Evolutionary conservation across 2,888 invertebrate genomes (phyloP), one percentile per base, ranked within the genome.

Genomic region (Marasmarcha lunaedactyla): DNA sequence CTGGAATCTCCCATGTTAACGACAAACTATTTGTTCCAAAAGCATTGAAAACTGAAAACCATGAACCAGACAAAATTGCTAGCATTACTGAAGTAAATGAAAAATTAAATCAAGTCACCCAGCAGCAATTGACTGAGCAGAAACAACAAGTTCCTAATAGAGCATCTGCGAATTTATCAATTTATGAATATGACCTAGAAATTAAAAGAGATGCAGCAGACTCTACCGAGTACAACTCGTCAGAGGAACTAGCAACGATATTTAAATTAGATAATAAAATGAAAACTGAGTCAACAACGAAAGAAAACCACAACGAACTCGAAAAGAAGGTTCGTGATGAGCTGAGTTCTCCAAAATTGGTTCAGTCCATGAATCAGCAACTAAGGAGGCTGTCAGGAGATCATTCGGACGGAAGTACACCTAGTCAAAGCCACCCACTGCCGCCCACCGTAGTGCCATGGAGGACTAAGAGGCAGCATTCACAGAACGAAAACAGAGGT

Each of bases 161-260:
- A 54, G 60, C 60, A 52, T 79, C 78, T 12, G 62, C 66, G 38
- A 77, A 71, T 57, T 57, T 76, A 33, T 81, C 79, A 35, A 73
- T 79, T 54, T 78, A 81, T 48, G 81, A 81, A 63, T 71, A 79
- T 39, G 72, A 77, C 50, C 59, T 74, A 57, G 72, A 74, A 55
- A 47, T 63, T 45, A 79, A 69, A 49, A 77, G 61, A 48, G 77
- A 81, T 42, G 52, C 62, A 38, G 62, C 66, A 41, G 83, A 84
- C 59, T 63, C 83, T 12, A 87, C 87, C 41, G 87, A 87, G 59
- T 88, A 88, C 55, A 88, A 88, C 61, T 88, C 88, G 9, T 87
- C 87, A 37, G 88, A 88, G 56, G 88, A 88, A 58, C 67, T 88
- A 49, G 87, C 88, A 15, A 87, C 87, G 52, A 88, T 88, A 53